Base-by-base conservation (phyloP, 2,888 invertebrate species). In the Vanessa cardui region DNA sequence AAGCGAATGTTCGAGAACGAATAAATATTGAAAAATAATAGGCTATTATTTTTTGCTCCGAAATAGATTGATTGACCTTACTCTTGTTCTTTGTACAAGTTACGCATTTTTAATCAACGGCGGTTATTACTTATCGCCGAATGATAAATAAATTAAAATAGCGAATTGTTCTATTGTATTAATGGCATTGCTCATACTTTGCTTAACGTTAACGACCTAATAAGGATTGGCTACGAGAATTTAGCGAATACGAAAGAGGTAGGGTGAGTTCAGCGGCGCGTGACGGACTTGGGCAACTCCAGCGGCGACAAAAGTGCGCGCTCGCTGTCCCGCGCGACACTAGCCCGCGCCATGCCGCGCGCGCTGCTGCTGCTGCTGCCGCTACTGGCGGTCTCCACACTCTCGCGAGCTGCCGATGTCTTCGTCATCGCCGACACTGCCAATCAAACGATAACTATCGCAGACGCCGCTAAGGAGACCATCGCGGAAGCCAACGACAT, bases 291-390 rank as follows among this genome's bases (percentile, higher is more conserved):
- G 81, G 75, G 89, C 87, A 90, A 90, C 83, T 69, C 70, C 73
- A 69, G 76, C 72, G 72, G 82, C 80, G 83, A 89, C 91, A 92
- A 90, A 91, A 90, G 85, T 80, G 83, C 75, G 84, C 76, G 83
- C 77, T 63, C 72, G 66, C 76, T 76, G 78, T 50, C 68, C 84
- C 71, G 68, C 70, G 70, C 80, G 80, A 78, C 75, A 75, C 68
- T 72, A 74, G 74, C 64, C 70, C 83, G 87, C 86, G 89, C 83
- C 87, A 90, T 88, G 91, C 90, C 81, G 80, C 81, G 82, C 79
- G 81, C 83, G 80, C 76, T 78, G 72, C 74, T 74, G 77, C 79
- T 76, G 76, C 75, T 77, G 77, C 80, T 76, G 74, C 76, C 75
- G 75, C 78, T 78, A 76, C 80, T 77, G 44, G 70, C 75, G 61